Percentiles rank a stretch among this genome's conserved stretches.
Conservation (phyloP, 2,888 invertebrate genomes). For the Crocallis elinguaria region DNA sequence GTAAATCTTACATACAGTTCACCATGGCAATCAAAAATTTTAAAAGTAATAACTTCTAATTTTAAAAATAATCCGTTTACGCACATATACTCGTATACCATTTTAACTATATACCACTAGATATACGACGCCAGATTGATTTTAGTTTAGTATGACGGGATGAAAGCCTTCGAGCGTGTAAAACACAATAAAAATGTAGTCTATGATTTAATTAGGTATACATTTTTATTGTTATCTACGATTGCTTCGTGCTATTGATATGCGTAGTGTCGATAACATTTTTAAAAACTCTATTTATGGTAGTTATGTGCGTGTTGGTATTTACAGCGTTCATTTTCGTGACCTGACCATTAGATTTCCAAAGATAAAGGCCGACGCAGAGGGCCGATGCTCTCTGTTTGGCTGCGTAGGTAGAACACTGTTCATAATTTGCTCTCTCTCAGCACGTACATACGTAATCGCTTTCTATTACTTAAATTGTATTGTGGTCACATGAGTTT, state of each 20-base stretch:
- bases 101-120: no score
- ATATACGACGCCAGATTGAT: no score
- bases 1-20: no score
- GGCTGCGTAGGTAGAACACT: slow-evolving; percentile 19
- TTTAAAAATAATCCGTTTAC: no score
- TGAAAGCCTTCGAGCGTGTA: no score
- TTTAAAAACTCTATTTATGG: slow-evolving; percentile 8
- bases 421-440: slow-evolving; percentile 25
- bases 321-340: slow-evolving; percentile 22
- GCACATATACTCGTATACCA: no score
- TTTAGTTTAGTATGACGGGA: no score
- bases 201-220: no score
- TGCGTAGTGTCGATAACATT: not conserved
- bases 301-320: slow-evolving; percentile 18
- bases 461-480: slow-evolving; percentile 20
- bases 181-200: no score
- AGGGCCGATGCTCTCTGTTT: slow-evolving; percentile 6
- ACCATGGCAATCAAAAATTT: no score
- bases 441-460: slow-evolving; percentile 8
- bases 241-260: not conserved
- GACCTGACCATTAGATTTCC: slow-evolving; percentile 26
- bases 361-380: slow-evolving; percentile 16
- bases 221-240: not conserved
- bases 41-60: no score
- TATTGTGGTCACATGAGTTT: slow-evolving; percentile 12